These are phyloP conservation scores for Callyntrura guangdongensis DNA, from an alignment of 2,888 invertebrate genomes.

Conservation along the genomic window DNA sequence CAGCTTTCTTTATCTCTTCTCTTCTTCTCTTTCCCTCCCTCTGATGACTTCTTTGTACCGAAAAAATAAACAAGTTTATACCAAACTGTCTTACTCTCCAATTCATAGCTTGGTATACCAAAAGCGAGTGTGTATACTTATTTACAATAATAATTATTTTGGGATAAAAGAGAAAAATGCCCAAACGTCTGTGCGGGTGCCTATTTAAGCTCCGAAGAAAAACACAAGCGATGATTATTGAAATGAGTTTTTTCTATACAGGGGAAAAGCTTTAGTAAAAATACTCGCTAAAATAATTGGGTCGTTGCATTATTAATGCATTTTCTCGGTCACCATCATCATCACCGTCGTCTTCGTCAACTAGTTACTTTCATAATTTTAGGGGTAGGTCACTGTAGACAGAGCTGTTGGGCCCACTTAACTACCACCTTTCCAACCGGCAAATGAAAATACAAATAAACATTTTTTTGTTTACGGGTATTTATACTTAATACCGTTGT, in stretches of 20 bases:
- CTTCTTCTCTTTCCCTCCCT: constrained; percentile 1
- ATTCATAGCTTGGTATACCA: neutral
- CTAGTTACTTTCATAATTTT: neutral
- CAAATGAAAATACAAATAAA: neutral
- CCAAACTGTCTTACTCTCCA: neutral
- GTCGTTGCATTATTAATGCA: constrained; percentile 72
- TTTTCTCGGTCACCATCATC: constrained; percentile 39
- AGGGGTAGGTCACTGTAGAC: neutral
- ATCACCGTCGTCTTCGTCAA: constrained; percentile 40
- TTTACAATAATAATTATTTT: neutral
- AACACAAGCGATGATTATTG: constrained; percentile 43
- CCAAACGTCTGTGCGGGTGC: neutral
- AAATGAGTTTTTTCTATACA: constrained; percentile 14
- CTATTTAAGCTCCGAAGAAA: neutral
- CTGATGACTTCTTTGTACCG: neutral
- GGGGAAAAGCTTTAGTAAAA: neutral
- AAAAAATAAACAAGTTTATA: neutral
- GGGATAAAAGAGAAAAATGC: neutral
- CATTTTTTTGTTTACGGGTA: neutral
- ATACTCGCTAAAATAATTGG: constrained; percentile 64
- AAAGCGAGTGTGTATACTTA: neutral
- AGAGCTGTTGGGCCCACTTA: neutral
- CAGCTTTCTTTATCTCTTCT: constrained; percentile 67
- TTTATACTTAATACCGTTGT: neutral
- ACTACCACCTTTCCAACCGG: constrained; percentile 8